phyloP scores from a whole-genome alignment of 2,888 invertebrate genomes.

The Tuta absoluta region DNA sequence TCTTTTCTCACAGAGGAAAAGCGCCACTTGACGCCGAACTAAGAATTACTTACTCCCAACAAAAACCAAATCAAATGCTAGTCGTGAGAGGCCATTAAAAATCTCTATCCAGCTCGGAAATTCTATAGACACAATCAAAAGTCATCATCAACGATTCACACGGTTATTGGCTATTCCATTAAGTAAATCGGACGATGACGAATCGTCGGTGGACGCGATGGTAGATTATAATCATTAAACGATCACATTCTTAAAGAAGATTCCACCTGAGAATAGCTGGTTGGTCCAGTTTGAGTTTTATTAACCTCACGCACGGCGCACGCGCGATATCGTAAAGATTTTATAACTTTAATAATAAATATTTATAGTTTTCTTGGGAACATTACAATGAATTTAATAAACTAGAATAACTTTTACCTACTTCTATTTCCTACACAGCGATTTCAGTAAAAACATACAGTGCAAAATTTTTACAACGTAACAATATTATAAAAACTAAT shows the following conservation, averaged over 20 bases:
- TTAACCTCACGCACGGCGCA: conserved; percentile 24
- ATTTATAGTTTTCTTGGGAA: not conserved
- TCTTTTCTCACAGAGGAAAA: conserved; percentile 1
- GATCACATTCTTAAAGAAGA: conserved; percentile 61
- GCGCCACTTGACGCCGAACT: not conserved
- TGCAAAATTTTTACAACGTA: not conserved
- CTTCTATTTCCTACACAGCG: not conserved
- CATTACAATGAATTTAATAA: conserved; percentile 57
- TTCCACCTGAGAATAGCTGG: conserved; percentile 14
- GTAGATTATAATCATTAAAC: conserved; percentile 78
- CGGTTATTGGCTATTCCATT: conserved; percentile 76
- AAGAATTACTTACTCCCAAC: conserved; percentile 20
- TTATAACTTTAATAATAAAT: not conserved
- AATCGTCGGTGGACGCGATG: conserved; percentile 67
- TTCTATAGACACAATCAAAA: conserved; percentile 49
- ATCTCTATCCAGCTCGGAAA: conserved; percentile 21
- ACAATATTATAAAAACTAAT: not conserved
- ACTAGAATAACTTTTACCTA: not conserved
- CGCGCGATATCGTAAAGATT: not conserved
- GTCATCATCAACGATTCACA: conserved; percentile 66
- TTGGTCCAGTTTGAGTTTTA: conserved; percentile 14
- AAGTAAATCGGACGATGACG: conserved; percentile 78
- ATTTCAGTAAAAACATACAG: not conserved
- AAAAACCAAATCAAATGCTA: conserved; percentile 28
- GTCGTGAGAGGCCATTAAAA: conserved; percentile 30